A percentile compares a stretch with the other conserved stretches of the same genome.
These are phyloP conservation scores for Synergus laeviventris DNA, from an alignment of 2,888 invertebrate species.

Conservation along the genomic window DNA sequence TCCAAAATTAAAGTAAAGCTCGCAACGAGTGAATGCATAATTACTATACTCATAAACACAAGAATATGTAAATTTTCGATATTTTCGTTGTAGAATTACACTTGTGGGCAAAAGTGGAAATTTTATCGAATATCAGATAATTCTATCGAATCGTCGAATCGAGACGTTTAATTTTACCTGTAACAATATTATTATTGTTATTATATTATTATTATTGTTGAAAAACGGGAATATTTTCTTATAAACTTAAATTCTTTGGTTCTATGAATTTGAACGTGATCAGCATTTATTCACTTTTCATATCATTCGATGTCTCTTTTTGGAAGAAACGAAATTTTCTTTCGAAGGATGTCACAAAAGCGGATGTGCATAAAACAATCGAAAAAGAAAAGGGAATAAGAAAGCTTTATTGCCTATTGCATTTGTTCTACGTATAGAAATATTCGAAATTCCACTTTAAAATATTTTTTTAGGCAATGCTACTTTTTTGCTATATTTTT, in stretches of 20 bases:
- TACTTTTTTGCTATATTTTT: not conserved
- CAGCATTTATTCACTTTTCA: not conserved
- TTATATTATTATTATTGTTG: not conserved
- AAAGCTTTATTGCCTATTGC: too few species aligned
- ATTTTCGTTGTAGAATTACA: conserved; percentile 13
- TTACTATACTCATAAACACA: not conserved
- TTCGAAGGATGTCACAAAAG: conserved; percentile 10
- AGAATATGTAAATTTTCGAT: conserved; percentile 12
- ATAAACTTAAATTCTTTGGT: not conserved
- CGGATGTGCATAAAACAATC: conserved; percentile 20
- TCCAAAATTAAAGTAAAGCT: conserved; percentile 4
- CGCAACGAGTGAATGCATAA: not conserved
- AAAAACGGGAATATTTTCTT: not conserved
- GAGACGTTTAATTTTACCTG: not conserved
- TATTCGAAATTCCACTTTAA: too few species aligned
- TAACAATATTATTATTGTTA: too few species aligned
- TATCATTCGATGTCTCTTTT: not conserved
- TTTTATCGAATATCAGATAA: not conserved
- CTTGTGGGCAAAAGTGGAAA: not conserved
- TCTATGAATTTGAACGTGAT: not conserved
- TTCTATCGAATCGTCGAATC: not conserved
- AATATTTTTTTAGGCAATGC: too few species aligned
- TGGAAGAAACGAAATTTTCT: conserved; percentile 24
- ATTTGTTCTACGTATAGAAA: too few species aligned
- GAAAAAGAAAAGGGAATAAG: not conserved